Base-by-base conservation (phyloP, 2,113 vertebrate species). In the Proteles cristata region DNA sequence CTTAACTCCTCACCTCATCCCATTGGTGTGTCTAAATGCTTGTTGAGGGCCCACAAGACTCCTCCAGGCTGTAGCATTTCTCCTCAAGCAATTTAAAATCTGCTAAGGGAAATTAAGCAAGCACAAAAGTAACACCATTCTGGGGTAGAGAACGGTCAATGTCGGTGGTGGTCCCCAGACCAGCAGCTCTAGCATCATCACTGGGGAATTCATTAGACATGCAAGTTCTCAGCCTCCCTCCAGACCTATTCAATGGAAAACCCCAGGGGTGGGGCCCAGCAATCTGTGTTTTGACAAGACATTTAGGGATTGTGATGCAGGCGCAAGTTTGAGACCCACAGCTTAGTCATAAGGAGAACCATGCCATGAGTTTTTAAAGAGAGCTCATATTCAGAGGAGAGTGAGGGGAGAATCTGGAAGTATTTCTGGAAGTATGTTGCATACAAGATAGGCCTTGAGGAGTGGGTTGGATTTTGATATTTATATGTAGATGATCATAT, bases 401-500 rank as follows among this genome's bases (percentile, higher is more conserved):
- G 14, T 45, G 74, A 92, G 82, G 65, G 53, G 66, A 84, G 77
- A 85, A 48, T 80, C 71, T 21, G 58, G 84, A 91, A 68, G 33
- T 96, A 96, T 97, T 96, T 96, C 94, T 97, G 93, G 93, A 95
- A 95, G 81, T 84, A 16, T 81, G 45, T 63, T 90, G 53, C 90
- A 81, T 95, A 76, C 39, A 71, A 98, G 96, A 96, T 90, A 87
- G 92, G 84, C 85, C 94, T 94, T 73, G 84, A 96, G 89, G 88
- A 95, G 84, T 96, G 94, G 96, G 95, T 81, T 92, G 96, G 86
- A 77, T 87, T 97, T 97, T 97, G 84, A 96, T 98, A 94, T 98
- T 98, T 98, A 97, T 93, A 86, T 97, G 96, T 93, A 93, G 94
- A 97, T 79, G 94, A 96, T 88, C 81, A 33, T 97, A 93, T 98